Percentiles rank a stretch among this genome's conserved stretches.
These are phyloP conservation scores for Zoanthus solanderi DNA, from an alignment of 92 coral and sea anemone genomes.

Conservation along the genomic window DNA sequence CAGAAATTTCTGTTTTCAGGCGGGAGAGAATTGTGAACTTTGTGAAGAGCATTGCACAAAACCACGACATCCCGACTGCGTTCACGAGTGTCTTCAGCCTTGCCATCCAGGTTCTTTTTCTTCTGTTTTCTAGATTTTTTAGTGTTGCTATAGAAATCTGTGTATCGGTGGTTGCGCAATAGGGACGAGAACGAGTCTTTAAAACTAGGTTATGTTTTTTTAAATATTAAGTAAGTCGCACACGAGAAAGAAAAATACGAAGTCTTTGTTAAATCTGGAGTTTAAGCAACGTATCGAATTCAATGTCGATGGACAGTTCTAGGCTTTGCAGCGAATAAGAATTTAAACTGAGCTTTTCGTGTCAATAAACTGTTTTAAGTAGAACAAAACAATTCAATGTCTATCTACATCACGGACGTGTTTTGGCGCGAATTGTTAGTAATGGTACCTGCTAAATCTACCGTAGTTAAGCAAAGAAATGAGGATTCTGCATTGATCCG, in stretches of 20 bases:
- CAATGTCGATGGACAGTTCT: background rate
- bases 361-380: background rate
- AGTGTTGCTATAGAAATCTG: too few relatives aligned
- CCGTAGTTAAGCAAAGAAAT: background rate
- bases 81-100: slow-evolving; percentile 77
- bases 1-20: slow-evolving; percentile 45
- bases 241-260: background rate
- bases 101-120: slow-evolving; percentile 85
- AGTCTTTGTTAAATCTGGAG: background rate
- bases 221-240: too few relatives aligned
- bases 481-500: background rate
- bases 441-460: background rate
- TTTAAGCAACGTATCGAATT: background rate
- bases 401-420: background rate
- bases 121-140: background rate
- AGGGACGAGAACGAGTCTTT: too few relatives aligned
- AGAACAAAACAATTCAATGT: background rate
- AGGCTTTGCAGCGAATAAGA: background rate
- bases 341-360: background rate
- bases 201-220: too few relatives aligned
- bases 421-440: background rate
- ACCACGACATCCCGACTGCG: slow-evolving; percentile 86
- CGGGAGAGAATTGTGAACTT: slow-evolving; percentile 86
- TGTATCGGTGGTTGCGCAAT: too few relatives aligned
- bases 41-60: slow-evolving; percentile 92